phyloP scores from a whole-genome alignment of 2,113 vertebrate species.

The Delphinus delphis region DNA sequence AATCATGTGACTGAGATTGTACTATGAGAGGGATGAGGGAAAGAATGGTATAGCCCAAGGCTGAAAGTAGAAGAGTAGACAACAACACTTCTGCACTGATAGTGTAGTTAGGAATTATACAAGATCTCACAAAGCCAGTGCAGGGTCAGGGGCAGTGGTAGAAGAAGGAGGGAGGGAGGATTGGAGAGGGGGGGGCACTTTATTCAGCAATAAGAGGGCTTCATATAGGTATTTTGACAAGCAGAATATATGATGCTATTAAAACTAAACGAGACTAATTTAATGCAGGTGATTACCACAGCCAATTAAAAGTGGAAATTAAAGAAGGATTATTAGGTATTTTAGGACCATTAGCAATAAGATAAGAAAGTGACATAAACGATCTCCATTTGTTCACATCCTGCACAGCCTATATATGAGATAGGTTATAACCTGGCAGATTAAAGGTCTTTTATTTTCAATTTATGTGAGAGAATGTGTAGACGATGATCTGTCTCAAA shows the following conservation, averaged over 20 bases:
- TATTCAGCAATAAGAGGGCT: background rate
- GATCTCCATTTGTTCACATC: background rate
- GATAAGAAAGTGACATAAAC: background rate
- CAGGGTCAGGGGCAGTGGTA: too few relatives aligned
- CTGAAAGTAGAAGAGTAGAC: background rate
- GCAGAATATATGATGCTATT: background rate
- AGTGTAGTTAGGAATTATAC: too few relatives aligned
- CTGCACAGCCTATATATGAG: background rate
- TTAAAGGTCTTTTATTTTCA: background rate
- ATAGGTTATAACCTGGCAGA: background rate
- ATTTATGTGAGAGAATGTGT: background rate
- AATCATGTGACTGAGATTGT: background rate
- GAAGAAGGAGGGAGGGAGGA: too few relatives aligned
- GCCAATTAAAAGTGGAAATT: background rate
- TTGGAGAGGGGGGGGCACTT: background rate
- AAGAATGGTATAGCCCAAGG: background rate
- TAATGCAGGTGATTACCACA: background rate
- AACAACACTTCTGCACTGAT: background rate
- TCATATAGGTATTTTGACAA: background rate
- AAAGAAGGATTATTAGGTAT: background rate
- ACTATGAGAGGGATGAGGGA: background rate
- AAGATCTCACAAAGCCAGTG: too few relatives aligned
- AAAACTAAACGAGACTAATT: background rate
- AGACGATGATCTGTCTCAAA: background rate
- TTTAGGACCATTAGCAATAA: background rate